Evolutionary conservation across 2,113 vertebrate genomes (phyloP), one percentile per base, ranked within the genome.

Genomic region (Dicaeum eximium): DNA sequence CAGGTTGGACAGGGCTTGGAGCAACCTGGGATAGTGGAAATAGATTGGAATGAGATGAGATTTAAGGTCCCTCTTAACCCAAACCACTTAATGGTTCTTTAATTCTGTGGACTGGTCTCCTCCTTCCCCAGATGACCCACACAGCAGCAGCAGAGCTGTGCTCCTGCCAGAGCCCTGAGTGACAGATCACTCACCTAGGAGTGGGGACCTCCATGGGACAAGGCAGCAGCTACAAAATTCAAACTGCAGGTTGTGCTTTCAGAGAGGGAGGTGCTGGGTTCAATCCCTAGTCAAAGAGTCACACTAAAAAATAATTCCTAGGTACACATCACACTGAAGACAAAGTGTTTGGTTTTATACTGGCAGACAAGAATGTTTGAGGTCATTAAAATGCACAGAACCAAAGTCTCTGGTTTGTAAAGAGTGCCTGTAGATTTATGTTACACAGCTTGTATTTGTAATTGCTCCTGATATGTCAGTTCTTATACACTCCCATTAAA

Each of bases 151-250:
- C 33, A 72, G n/a, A 73, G 11, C 27, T 80, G 31, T 85, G n/a
- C 35, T 84, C 15, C 42, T 5, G 2, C 30, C 0, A 0, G 37
- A 65, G 14, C 42, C 25, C 9, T 4, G 20, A 1, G 0, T 58
- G 28, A 25, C 1, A 2, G 56, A 87, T 13, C 37, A 25, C 38
- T 30, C 45, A 20, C 37, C 61, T 40, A 22, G 44, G 11, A 60
- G n/a, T 6, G 38, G 15, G 44, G 9, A 86, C 18, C 11, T 82
- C 37, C 27, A 15, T 0, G 20, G 69, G 25, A 42, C 25, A 37
- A 53, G 42, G 54, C 30, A 65, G 24, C 6, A 81, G 8, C 15
- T 11, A 28, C 11, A 50, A 73, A 84, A 57, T 58, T 85, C 50
- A 70, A 50, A 31, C 11, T 42, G 71, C 54, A 66, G n/a, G 27